phyloP scores from a whole-genome alignment of 2,888 invertebrate species.

The Eueremaeus valkanovi region DNA sequence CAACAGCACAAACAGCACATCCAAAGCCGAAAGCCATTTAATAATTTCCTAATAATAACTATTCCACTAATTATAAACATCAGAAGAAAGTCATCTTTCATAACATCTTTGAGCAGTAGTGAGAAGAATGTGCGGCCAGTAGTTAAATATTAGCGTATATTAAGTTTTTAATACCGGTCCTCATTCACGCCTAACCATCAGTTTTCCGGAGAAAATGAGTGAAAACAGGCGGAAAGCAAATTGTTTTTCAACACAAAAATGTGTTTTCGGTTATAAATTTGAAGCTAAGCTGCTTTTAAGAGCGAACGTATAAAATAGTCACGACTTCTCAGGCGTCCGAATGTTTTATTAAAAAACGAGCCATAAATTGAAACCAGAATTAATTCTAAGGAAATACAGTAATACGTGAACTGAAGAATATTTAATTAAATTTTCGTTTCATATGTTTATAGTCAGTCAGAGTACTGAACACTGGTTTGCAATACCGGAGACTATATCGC shows the following conservation, averaged over 20 bases:
- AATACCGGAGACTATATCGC: conserved; percentile 31
- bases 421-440: conserved; percentile 31
- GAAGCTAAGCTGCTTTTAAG: neutral
- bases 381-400: too few species aligned
- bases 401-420: neutral
- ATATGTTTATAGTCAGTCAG: neutral
- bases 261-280: conserved; percentile 22
- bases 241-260: conserved; percentile 1
- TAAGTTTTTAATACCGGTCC: neutral
- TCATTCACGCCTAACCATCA: conserved; percentile 31
- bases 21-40: too few species aligned
- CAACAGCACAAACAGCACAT: neutral
- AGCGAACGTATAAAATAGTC: conserved; percentile 12
- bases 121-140: conserved; percentile 6
- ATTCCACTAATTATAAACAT: conserved; percentile 13
- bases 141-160: neutral
- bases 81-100: too few species aligned
- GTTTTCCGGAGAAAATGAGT: too few species aligned
- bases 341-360: conserved; percentile 23
- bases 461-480: neutral
- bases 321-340: conserved; percentile 13
- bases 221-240: neutral
- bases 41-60: conserved; percentile 8
- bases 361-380: neutral
- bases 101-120: too few species aligned